phyloP scores from a whole-genome alignment of 1,140 invertebrate species.

The Drosophila varians region DNA sequence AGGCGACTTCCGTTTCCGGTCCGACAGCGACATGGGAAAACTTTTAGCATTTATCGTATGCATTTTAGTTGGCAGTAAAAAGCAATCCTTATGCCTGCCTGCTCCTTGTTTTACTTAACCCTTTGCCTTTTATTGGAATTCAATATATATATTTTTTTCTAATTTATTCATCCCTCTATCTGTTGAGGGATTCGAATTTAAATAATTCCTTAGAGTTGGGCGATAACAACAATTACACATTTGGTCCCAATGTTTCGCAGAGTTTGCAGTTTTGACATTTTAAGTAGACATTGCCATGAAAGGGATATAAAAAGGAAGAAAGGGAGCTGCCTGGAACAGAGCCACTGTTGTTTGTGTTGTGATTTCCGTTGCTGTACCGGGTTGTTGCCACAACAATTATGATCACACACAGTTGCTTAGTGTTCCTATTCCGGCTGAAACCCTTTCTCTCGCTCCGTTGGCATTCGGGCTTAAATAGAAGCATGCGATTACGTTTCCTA shows the following conservation, averaged over 20 bases:
- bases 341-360: conserved; percentile 50
- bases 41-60: conserved; percentile 69
- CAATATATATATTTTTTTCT: conserved; percentile 12
- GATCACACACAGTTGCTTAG: conserved; percentile 45
- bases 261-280: conserved; percentile 70
- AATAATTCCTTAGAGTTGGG: conserved; percentile 12
- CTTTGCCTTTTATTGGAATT: conserved; percentile 13
- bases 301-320: conserved; percentile 17
- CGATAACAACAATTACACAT: conserved; percentile 29
- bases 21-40: conserved; percentile 67
- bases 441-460: not conserved
- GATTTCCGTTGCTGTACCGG: conserved; percentile 28
- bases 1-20: conserved; percentile 40
- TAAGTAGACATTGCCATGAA: conserved; percentile 47
- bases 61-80: conserved; percentile 38
- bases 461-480: conserved; percentile 63
- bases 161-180: conserved; percentile 30
- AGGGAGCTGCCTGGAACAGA: conserved; percentile 28
- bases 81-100: conserved; percentile 60
- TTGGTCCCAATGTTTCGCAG: conserved; percentile 12
- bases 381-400: conserved; percentile 64
- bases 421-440: conserved; percentile 23
- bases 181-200: conserved; percentile 6
- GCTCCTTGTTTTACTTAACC: conserved; percentile 33
- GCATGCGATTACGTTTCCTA: conserved; percentile 44